phyloP scores from a whole-genome alignment of 2,888 invertebrate genomes.

The Hemicrepidius hirtus region DNA sequence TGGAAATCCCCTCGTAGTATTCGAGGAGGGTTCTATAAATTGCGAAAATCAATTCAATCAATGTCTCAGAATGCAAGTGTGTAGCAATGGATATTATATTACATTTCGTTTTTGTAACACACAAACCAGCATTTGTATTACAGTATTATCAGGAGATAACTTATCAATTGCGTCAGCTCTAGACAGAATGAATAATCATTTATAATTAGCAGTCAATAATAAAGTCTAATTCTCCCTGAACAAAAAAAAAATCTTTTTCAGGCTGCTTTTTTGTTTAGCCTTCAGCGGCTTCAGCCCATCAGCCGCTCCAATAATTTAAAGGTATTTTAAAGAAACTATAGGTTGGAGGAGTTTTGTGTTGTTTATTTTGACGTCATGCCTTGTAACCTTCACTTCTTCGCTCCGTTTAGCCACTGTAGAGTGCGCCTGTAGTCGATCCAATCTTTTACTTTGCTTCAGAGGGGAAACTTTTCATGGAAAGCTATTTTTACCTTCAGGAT shows the following conservation, averaged over 20 bases:
- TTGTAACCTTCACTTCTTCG: constrained; percentile 46
- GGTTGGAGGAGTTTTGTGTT: constrained; percentile 12
- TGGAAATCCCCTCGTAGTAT: not conserved
- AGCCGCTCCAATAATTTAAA: constrained; percentile 1
- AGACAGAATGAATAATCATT: constrained; percentile 25
- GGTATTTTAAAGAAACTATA: constrained; percentile 17
- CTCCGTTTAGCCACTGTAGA: constrained; percentile 40
- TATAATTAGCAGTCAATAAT: not conserved
- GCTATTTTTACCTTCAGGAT: constrained; percentile 10
- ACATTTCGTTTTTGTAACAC: not conserved
- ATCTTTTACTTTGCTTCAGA: not conserved
- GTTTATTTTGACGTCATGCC: constrained; percentile 42
- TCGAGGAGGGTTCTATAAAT: not conserved
- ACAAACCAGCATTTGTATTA: constrained; percentile 8
- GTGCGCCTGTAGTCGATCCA: constrained; percentile 34
- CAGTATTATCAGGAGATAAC: constrained; percentile 19
- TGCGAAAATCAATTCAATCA: constrained; percentile 5
- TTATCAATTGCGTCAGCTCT: constrained; percentile 24
- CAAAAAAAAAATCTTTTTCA: too few relatives aligned
- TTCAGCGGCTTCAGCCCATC: too few relatives aligned
- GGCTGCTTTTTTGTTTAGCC: too few relatives aligned
- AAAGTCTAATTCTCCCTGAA: not conserved
- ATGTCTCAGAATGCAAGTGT: not conserved
- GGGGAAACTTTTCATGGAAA: constrained; percentile 13
- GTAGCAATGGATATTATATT: not conserved